Evolutionary conservation across 2,888 invertebrate genomes (phyloP), one percentile per base, ranked within the genome.

Genomic region (Luperina nickerlii): DNA sequence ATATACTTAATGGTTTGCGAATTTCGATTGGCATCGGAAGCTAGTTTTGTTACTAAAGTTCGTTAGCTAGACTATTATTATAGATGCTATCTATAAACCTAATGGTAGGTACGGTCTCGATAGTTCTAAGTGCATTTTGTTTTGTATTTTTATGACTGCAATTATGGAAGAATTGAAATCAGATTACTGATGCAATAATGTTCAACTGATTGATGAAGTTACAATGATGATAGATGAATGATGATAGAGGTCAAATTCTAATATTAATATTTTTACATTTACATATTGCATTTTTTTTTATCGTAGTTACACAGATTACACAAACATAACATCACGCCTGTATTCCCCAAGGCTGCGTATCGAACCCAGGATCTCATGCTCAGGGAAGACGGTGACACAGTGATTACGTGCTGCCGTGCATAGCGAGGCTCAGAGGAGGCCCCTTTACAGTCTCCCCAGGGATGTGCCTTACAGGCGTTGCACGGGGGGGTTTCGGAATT

Each of bases 41-140:
- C 87, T 63, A 62, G 38, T 0, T 27, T 78, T 60, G 60, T 78
- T 66, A 74, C 69, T 78, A 24, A 27, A 54, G 54, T 75, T 80
- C 45, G 42, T 74, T 84, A 65, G 62, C n/a, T 66, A 62, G 2
- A 20, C 20, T 74, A 68, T 83, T 74, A 87, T 82, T 80, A 70
- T 68, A 76, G 45, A 74, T 76, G 27, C 0, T 63, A 68, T 80
- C 76, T 75, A n/a, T n/a, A 54, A 81, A 9, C 15, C 32, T 81
- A 62, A 80, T 74, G 80, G 57, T 66, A 54, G 38, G 38, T 38
- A 38, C 38, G 24, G 57, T 51, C 38, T 75, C 27, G 65, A 72
- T 83, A 67, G 15, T 42, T 69, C 48, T 81, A 80, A 79, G 74
- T 74, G 80, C 48, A 79, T 27, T 80, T 48, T 13, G 15, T 60